These are phyloP conservation scores for Cancer borealis DNA, from an alignment of 2,888 invertebrate species.

Conservation along the genomic window DNA sequence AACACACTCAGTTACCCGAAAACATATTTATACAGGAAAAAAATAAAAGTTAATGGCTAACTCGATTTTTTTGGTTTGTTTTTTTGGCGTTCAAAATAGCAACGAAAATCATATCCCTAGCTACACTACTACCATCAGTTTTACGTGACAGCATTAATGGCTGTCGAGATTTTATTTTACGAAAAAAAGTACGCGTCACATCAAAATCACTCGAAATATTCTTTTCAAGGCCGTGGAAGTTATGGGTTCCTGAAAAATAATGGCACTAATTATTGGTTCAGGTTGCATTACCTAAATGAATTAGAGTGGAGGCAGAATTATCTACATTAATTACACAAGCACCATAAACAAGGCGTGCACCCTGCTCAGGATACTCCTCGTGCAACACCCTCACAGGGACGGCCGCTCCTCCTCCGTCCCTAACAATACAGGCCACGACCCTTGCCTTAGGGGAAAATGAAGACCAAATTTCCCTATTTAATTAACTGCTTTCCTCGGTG, in stretches of 20 bases:
- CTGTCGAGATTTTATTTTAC: background rate
- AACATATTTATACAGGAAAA: background rate
- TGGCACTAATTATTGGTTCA: background rate
- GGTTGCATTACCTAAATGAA: background rate
- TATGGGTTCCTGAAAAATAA: background rate
- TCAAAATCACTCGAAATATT: background rate
- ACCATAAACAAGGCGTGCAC: background rate
- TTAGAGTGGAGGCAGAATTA: background rate
- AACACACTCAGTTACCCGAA: background rate
- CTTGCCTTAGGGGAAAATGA: no score
- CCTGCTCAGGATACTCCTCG: background rate
- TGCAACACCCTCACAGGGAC: background rate
- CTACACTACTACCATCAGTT: background rate
- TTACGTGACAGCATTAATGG: background rate
- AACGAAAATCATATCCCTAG: background rate
- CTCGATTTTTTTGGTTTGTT: background rate
- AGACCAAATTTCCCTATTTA: no score
- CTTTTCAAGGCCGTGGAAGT: background rate
- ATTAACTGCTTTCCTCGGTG: no score
- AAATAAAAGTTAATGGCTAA: background rate
- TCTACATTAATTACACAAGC: background rate
- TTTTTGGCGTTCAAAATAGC: background rate
- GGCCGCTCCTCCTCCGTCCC: background rate
- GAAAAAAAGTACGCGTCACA: background rate
- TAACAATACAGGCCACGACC: background rate